Conservation (phyloP, 1,140 invertebrate genomes). For the Agrypnia vestita region DNA sequence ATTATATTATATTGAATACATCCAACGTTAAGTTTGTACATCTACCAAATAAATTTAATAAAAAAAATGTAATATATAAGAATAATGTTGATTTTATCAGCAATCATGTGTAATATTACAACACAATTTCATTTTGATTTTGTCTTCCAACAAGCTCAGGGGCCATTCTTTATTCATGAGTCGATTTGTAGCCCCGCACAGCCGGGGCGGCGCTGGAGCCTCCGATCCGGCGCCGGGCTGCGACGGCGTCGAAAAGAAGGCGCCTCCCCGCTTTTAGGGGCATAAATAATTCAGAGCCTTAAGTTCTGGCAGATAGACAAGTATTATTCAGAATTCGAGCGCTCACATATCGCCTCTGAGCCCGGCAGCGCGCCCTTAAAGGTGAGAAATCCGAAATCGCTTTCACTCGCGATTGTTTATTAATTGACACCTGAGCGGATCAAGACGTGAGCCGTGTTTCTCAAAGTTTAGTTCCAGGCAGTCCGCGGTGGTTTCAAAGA, state of each 20-base stretch:
- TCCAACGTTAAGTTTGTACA: too few relatives aligned
- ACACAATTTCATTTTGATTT: constrained; percentile 22
- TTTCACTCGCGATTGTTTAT: constrained; percentile 3
- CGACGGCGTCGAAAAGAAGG: constrained; percentile 41
- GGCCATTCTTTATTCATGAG: constrained; percentile 28
- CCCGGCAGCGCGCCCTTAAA: background rate
- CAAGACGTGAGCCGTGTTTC: too few relatives aligned
- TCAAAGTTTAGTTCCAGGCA: too few relatives aligned
- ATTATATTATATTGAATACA: too few relatives aligned
- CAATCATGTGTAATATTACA: too few relatives aligned
- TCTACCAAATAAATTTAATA: too few relatives aligned
- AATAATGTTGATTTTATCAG: background rate
- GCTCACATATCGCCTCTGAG: background rate
- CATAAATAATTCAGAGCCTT: constrained; percentile 57
- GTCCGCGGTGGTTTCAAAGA: too few relatives aligned
- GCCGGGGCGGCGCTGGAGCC: background rate
- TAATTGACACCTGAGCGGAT: background rate
- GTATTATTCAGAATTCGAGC: constrained; percentile 25
- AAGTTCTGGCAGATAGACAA: constrained; percentile 34
- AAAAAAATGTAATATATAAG: too few relatives aligned
- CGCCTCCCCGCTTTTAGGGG: constrained; percentile 47
- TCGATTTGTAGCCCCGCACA: constrained; percentile 22
- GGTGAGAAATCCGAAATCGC: background rate
- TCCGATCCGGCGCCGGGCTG: background rate
- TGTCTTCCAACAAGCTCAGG: constrained; percentile 1